Evolutionary conservation across 1,140 invertebrate genomes (phyloP), one percentile per base, ranked within the genome.

Genomic region (Hydropsyche tenuis): DNA sequence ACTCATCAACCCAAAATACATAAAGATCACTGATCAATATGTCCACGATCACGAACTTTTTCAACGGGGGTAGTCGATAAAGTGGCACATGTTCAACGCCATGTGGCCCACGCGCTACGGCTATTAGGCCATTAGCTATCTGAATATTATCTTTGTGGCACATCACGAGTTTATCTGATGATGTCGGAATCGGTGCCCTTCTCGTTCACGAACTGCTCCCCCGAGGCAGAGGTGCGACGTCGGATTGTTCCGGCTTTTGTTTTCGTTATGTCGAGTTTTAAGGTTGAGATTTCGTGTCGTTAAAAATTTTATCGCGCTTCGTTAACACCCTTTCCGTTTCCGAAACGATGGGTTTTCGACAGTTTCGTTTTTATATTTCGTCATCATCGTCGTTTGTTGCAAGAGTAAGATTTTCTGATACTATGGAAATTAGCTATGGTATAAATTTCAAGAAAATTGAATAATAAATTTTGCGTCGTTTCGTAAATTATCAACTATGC

Each of bases 71-170:
- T 18, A 11, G n/a, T 6, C 45, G 45, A 48, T 68, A 48, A 48
- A 68, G 65, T 48, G 37, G 42, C 42, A 48, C 27, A 56, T 56
- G 46, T 56, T 53, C 37, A 11, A 42, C 51, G 48, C 68, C 68
- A 70, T 70, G 68, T 70, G 68, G 48, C 27, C 48, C 68, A 70
- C 68, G 68, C 30, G 68, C 48, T 42, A 70, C 16, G 51, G 65
- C 42, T 68, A 68, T 68, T 68, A 68, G 65, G 37, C 65, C 42
- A 70, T 60, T 60, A 70, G 68, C 68, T 70, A 70, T 70, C 68
- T 37, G 48, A 9, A 48, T 48, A 18, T 25, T 70, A 70, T 70
- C 68, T 70, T 70, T 60, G 68, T 60, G 51, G 48, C 30, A 70
- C 51, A 70, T 70, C 51, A 42, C n/a, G 14, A 5, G 9, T 12